Conservation (phyloP, 2,888 invertebrate genomes). For the Mimachlamys varia region DNA sequence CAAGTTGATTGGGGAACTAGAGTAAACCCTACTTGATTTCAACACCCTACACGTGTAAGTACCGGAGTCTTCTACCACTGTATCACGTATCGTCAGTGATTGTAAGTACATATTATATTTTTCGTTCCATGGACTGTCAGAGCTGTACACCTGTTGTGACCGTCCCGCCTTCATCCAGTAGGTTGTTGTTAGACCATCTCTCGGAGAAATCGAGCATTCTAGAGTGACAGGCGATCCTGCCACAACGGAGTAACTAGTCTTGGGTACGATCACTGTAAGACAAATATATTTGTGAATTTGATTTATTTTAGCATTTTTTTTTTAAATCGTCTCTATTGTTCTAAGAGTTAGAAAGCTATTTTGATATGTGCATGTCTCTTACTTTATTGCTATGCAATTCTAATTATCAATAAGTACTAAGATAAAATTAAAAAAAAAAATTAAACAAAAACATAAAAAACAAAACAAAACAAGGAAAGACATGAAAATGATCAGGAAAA, state of each 20-base stretch:
- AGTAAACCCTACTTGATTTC: neutral
- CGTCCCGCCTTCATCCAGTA: neutral
- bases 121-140: neutral
- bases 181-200: neutral
- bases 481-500: no score
- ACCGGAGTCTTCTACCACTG: neutral
- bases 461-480: no score
- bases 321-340: no score
- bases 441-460: no score
- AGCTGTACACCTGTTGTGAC: neutral
- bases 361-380: no score
- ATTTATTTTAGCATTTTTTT: no score
- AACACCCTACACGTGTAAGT: neutral
- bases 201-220: neutral
- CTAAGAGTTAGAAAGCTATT: no score
- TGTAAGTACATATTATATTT: neutral
- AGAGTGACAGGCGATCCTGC: neutral
- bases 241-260: neutral
- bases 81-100: neutral
- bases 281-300: neutral
- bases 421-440: no score
- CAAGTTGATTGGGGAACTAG: neutral
- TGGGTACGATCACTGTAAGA: neutral
- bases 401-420: no score
- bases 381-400: no score